Base-by-base conservation (phyloP, 2,797 vertebrate genomes). In the Sebastes iracundus region DNA sequence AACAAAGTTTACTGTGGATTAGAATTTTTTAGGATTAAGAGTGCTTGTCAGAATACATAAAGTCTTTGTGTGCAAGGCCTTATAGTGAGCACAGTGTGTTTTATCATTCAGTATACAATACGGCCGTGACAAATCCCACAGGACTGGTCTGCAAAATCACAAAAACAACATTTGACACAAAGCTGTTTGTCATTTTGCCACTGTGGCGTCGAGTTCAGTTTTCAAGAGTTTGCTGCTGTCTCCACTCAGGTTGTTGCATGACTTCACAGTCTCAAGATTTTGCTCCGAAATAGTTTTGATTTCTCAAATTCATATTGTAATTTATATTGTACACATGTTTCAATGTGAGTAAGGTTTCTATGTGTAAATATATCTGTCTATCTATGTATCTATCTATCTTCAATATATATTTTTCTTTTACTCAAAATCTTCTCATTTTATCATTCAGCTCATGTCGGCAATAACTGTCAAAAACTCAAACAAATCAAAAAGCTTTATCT, bases 31-130 rank as follows among this genome's bases (percentile, higher is more conserved):
- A 32, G n/a, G 9, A 78, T 62, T 59, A 77, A 10, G 49, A 55
- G 56, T 78, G 56, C 33, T 67, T 74, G 49, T 78, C 13, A 53
- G 38, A 33, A 75, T 74, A 35, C 22, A 27, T 74, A 62, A 32
- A 46, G 32, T 55, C 27, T 69, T 30, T 70, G 67, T 82, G 64
- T 30, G 13, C 22, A 42, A 77, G 55, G 38, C 7, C 25, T 30
- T 23, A 65, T 20, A 46, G 46, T 49, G 63, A 46, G 49, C 25
- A 27, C 22, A 18, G 75, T 35, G 16, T 20, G 16, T 80, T 77
- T 65, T 32, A 60, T 65, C 61, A 52, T 61, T 65, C 11, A 42
- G 22, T 28, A 13, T n/a, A 70, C 35, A 68, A 20, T 9, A 38
- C 6, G 13, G 9, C 23, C 4, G 8, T 74, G 65, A 23, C 10